Percentiles rank a stretch among this genome's conserved stretches.
These are phyloP conservation scores for Gymnothorax reevesii DNA, from an alignment of 2,797 vertebrate genomes.

Conservation along the genomic window DNA sequence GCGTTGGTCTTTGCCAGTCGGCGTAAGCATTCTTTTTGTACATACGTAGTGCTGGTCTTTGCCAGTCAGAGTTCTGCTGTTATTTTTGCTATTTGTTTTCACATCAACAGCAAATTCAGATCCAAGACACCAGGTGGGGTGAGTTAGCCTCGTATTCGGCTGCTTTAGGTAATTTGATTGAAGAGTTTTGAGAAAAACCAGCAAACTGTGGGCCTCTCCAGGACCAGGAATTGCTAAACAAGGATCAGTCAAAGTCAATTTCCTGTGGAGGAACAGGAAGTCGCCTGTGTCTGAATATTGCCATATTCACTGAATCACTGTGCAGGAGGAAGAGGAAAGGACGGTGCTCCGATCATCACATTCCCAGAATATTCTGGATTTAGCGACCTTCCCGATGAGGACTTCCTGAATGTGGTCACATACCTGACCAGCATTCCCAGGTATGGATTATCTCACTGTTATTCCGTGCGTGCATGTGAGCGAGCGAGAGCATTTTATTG, in stretches of 20 bases:
- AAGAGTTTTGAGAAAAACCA: neutral
- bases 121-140: no score
- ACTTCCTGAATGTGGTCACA: constrained; percentile 91
- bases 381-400: constrained; percentile 86
- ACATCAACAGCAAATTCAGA: no score
- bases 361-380: constrained; percentile 90
- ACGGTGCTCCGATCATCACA: constrained; percentile 90
- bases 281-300: neutral
- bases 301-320: neutral
- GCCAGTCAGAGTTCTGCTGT: no score
- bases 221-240: neutral
- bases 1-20: no score
- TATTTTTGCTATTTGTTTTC: no score
- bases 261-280: neutral
- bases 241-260: neutral
- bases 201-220: no score
- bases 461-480: no score
- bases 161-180: no score
- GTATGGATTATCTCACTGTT: constrained; percentile 57
- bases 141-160: no score
- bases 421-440: constrained; percentile 95
- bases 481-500: neutral
- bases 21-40: no score
- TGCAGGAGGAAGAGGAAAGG: constrained; percentile 89
- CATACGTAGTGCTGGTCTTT: no score